Percentiles rank a stretch among this genome's conserved stretches.
Conservation (phyloP, 2,888 invertebrate species). For the Rambutsinella grinnellia region DNA sequence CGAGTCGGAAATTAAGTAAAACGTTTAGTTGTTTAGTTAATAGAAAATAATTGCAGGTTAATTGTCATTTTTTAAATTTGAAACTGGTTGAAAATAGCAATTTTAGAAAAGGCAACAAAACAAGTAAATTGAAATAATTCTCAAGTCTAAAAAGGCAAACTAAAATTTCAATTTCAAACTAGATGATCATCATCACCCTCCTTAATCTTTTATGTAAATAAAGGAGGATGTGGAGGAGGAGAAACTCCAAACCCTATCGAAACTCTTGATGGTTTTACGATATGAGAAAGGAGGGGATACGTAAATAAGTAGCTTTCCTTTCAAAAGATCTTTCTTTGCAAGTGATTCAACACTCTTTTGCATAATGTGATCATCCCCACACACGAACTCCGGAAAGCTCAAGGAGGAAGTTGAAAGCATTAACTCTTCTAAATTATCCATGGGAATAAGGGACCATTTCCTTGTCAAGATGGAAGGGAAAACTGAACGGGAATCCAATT, state of each 20-base stretch:
- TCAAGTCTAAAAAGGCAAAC: too few relatives aligned
- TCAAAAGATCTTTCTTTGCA: neutral
- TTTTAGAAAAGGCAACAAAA: too few relatives aligned
- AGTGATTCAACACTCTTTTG: conserved; percentile 38
- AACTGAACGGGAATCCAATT: conserved; percentile 54
- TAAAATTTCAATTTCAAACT: too few relatives aligned
- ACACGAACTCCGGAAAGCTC: too few relatives aligned
- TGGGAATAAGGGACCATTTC: conserved; percentile 56
- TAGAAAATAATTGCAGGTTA: too few relatives aligned
- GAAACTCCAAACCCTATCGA: too few relatives aligned
- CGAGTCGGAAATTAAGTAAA: too few relatives aligned
- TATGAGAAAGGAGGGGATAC: conserved; percentile 9
- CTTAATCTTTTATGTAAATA: neutral
- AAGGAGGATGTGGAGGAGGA: conserved; percentile 1
- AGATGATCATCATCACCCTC: too few relatives aligned
- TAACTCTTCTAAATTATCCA: conserved; percentile 56
- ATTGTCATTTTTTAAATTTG: too few relatives aligned
- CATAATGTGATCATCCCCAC: conserved; percentile 44
- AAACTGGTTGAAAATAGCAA: too few relatives aligned
- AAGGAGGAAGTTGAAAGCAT: conserved; percentile 51
- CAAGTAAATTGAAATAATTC: too few relatives aligned
- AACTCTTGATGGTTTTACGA: conserved; percentile 21
- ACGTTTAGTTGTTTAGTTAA: too few relatives aligned
- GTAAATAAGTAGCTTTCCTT: conserved; percentile 31
- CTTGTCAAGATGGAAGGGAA: conserved; percentile 52